Base-by-base conservation (phyloP, 2,888 invertebrate species). In the Drosophila anomalipes region DNA sequence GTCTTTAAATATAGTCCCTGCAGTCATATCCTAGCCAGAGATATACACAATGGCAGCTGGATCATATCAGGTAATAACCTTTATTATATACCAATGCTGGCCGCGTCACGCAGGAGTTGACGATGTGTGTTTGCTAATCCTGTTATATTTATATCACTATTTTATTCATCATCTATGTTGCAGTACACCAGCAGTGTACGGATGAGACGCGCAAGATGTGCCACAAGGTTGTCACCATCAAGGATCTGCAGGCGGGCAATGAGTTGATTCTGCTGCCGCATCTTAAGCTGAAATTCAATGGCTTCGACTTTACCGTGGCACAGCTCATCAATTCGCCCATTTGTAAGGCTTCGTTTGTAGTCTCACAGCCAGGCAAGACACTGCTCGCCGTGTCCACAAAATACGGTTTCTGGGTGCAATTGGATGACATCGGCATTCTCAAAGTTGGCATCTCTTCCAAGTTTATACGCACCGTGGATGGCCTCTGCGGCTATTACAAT, bases 1-100 rank as follows among this genome's bases (percentile, higher is more conserved):
- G 96, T 96, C 88, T 97, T 96, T 91, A 96, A 97, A 83, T 97
- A 96, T 83, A 97, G 97, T 81, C 95, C 96, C 22, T 98, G 97
- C 92, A 96, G 96, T 94, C 97, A 98, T 92, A 95, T 97, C 53
- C 93, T 97, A 49, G 96, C 96, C 0, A 94, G 96, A 68, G 97
- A 97, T 92, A 94, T 95, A 82, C 93, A 94, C 14, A 93, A 95
- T 72, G 94, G 95, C 54, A 94, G 95, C 44, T 98, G 97, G 97
- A 95, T 94, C 57, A 94, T 97, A 56, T 94, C 95, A 58, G 93
- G 97, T 97, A n/a, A 44, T 58, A 9, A 39, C 16, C 32, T 53
- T 62, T 64, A 14, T 5, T 22, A 22, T 22, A 44, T 44, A 22
- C 10, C 5, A 22, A 44, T 12, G 37, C 19, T 16, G 7, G 3